Percentiles rank a stretch among this genome's conserved stretches.
These are phyloP conservation scores for Pachyrhynchus sulphureomaculatus DNA, from an alignment of 1,140 invertebrate species.

Conservation along the genomic window DNA sequence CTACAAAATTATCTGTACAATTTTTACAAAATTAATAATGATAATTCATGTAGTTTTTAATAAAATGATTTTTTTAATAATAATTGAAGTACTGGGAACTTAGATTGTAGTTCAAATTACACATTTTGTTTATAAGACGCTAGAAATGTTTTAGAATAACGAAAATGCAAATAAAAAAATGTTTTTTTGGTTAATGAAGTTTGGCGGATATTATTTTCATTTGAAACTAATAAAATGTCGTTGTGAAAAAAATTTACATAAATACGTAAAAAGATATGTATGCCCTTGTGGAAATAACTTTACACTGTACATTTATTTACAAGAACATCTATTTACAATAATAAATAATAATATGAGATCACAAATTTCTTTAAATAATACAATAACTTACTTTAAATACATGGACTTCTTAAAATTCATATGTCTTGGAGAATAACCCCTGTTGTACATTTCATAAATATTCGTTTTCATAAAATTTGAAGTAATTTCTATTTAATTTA, in stretches of 20 bases:
- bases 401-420: too few species aligned
- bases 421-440: too few species aligned
- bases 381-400: not conserved
- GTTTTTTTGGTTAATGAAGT: not conserved
- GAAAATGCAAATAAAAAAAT: not conserved
- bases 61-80: too few species aligned
- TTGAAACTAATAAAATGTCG: too few species aligned
- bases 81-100: too few species aligned
- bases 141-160: not conserved
- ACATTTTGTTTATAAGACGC: not conserved
- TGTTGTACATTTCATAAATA: too few species aligned
- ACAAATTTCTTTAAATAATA: not conserved
- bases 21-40: not conserved
- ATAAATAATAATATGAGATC: slow-evolving; percentile 14
- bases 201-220: not conserved
- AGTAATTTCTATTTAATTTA: too few species aligned
- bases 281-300: not conserved
- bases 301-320: not conserved
- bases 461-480: too few species aligned
- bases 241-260: too few species aligned
- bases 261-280: slow-evolving; percentile 2
- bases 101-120: too few species aligned
- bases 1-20: not conserved
- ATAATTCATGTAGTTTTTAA: not conserved
- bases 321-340: not conserved